Base-by-base conservation (phyloP, 2,888 invertebrate species). In the Eupithecia abbreviata region DNA sequence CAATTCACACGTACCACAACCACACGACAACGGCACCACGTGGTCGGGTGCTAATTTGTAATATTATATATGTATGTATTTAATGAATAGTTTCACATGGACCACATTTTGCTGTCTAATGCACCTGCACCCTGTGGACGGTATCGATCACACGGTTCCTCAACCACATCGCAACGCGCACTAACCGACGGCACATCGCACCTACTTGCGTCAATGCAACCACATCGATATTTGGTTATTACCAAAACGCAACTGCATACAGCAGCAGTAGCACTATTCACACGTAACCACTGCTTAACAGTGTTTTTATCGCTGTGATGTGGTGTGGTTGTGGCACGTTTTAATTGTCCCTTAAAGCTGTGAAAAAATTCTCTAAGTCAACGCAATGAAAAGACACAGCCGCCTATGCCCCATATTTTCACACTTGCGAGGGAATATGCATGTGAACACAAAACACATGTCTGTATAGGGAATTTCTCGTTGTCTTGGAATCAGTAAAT, bases 321-420 rank as follows among this genome's bases (percentile, higher is more conserved):
- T 55, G 55, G 55, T 55, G 55, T n/a, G 55, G 55, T 55, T n/a
- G 55, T 55, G n/a, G 55, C n/a, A 55, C n/a, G 55, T 7, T n/a
- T 55, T 6, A 3, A n/a, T n/a, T 55, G n/a, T n/a, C 7, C 55
- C 18, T 58, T 51, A 51, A 15, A 13, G 51, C n/a, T 51, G 15
- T n/a, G n/a, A 51, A 51, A 51, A 51, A 51, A 13, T 5, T 3
- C 13, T 13, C 51, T n/a, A n/a, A 51, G 55, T 58, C 55, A 58
- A n/a, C 55, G 55, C 9, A 58, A 58, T 58, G 9, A 58, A 18
- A 58, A 55, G 7, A 58, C 7, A 58, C 55, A 18, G n/a, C 55
- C n/a, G 55, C n/a, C 6, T 51, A n/a, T n/a, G n/a, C n/a, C 6
- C 7, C 7, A 55, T n/a, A n/a, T n/a, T 55, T 55, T n/a, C 7